Conservation (phyloP, 2,797 vertebrate species). For the Sebastes miniatus region DNA sequence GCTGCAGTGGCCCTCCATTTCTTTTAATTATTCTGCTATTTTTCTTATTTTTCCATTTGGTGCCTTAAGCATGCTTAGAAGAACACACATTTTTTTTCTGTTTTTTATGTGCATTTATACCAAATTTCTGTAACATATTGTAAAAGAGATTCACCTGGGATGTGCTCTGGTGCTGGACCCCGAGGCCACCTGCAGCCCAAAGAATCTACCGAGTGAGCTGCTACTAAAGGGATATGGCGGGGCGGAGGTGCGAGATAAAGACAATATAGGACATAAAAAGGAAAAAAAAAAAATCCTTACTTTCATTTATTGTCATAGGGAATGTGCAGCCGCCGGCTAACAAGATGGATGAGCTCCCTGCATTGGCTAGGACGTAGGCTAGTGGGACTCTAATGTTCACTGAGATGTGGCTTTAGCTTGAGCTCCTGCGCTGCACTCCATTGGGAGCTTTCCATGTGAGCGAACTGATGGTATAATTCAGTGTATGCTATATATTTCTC, state of each 20-base stretch:
- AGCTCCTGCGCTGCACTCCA: conserved; percentile 27
- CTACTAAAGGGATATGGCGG: neutral
- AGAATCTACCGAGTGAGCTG: conserved; percentile 8
- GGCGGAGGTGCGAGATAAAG: conserved; percentile 30
- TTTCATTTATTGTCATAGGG: conserved; percentile 43
- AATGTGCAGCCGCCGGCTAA: conserved; percentile 39
- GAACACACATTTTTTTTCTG: neutral
- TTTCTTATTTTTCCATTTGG: conserved; percentile 26
- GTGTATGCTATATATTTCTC: conserved; percentile 3
- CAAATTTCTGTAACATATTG: neutral
- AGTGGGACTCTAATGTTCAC: conserved; percentile 57
- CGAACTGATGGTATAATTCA: conserved; percentile 47
- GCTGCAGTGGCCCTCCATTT: conserved; percentile 12
- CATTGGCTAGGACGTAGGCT: conserved; percentile 43
- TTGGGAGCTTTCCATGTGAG: conserved; percentile 47
- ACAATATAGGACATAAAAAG: conserved; percentile 8
- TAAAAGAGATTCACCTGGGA: neutral
- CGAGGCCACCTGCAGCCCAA: conserved; percentile 14
- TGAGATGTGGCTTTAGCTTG: conserved; percentile 50
- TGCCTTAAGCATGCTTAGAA: neutral
- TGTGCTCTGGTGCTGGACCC: conserved; percentile 7
- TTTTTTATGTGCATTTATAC: neutral
- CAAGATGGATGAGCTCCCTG: conserved; percentile 67
- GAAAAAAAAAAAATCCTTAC: conserved; percentile 14
- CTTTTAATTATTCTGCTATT: conserved; percentile 26